Evolutionary conservation across 2,797 vertebrate genomes (phyloP), one percentile per base, ranked within the genome.

Genomic region (Anguilla marmorata): DNA sequence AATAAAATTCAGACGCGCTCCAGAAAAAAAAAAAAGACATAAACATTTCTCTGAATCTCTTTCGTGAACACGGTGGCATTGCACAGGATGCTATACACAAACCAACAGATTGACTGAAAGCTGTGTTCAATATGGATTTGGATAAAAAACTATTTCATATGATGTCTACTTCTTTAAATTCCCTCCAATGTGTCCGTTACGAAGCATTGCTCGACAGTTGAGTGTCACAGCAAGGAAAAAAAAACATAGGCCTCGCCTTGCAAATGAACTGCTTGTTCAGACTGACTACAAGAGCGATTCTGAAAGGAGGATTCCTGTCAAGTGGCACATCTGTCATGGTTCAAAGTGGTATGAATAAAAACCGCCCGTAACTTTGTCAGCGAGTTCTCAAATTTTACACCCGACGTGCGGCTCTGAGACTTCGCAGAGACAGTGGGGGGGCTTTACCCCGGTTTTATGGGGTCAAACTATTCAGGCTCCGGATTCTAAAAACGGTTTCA

Each of bases 391-490:
- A 24, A 50, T 82, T 48, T 82, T 48, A 82, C 21, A 21, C 41
- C 79, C 79, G 79, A 24, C 7, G 41, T n/a, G 79, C 79, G 48
- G 79, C 79, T 82, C 19, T 8, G 84, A 87, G 48, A 88, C 86
- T 87, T 89, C 69, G 82, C 89, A 88, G 85, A 87, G 85, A 87
- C 87, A 86, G 24, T 80, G 90, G 30, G 86, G 79, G 63, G 83
- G 37, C 37, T 89, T 85, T 56, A 30, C 54, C 63, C 24, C 86
- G 66, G 90, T 93, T 48, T 91, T 91, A 92, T 91, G 90, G 89
- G 91, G 91, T 89, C 90, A 92, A 91, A 93, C 88, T 89, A 90
- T 93, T 92, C 91, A 92, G 89, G 72, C 45, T 88, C 87, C 63
- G 83, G 84, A 52, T n/a, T 19, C 60, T 69, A 84, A 88, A 87